Evolutionary conservation across 2,797 vertebrate species (phyloP).

Genomic region (Macropus fuliginosus): DNA sequence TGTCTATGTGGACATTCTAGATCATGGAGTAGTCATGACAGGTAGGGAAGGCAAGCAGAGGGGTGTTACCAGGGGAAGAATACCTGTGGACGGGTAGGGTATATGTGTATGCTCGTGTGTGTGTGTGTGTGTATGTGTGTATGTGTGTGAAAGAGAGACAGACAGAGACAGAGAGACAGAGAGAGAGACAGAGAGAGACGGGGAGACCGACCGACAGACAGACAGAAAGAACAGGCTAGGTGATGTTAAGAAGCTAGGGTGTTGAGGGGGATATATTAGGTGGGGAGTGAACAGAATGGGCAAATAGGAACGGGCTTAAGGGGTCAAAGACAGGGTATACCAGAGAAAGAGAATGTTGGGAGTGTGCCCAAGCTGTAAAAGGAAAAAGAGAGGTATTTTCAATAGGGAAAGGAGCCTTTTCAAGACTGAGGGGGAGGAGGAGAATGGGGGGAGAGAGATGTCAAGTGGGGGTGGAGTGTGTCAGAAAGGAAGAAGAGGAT

Average conservation of each 20-base stretch:
- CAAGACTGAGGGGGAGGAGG: constrained; percentile 7
- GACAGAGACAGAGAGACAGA: neutral
- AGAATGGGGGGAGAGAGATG: neutral
- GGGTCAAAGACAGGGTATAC: neutral
- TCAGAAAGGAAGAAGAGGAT: neutral
- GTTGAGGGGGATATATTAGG: neutral
- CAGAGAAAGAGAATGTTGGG: neutral
- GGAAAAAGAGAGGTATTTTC: neutral
- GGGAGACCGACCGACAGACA: neutral
- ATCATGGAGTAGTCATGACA: neutral
- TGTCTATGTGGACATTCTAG: neutral
- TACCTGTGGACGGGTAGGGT: neutral
- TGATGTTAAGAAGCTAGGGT: neutral
- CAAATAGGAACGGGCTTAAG: neutral
- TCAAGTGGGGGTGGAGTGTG: constrained; percentile 9
- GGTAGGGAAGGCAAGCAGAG: neutral
- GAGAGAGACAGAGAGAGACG: neutral
- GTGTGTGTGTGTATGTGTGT: too few species aligned
- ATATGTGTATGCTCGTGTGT: neutral
- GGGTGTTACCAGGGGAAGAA: neutral
- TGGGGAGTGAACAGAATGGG: neutral
- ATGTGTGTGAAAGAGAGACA: too few species aligned
- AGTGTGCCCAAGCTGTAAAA: neutral
- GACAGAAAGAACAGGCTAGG: neutral
- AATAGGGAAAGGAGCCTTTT: neutral